Evolutionary conservation across 2,797 vertebrate species (phyloP), one percentile per base, ranked within the genome.

Genomic region (Pipistrellus pygmaeus): DNA sequence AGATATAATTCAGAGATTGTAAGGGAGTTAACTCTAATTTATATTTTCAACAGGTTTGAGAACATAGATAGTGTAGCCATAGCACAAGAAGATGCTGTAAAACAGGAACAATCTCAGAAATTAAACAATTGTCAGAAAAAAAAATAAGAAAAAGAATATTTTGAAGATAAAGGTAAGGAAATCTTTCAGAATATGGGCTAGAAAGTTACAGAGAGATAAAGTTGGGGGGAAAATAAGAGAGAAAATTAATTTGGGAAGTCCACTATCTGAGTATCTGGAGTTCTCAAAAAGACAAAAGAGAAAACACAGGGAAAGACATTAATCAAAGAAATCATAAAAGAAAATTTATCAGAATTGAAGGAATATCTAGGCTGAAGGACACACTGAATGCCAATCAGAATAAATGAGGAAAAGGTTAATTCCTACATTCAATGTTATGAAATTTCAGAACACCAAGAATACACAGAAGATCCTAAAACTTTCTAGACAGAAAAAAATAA

Each of bases 381-480:
- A 57, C 38, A 64, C 5, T 53, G 35, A 66, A 60, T 60, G 32
- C 10, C 32, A 92, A 60, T 51, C 35, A 73, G 32, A 92, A 64
- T 53, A 87, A 53, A 88, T 23, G 20, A 73, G 73, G 17, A 64
- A 81, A 91, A 88, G 12, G 27, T 27, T 30, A 73, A 51, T 48
- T 35, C 17, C 38, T 84, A 25, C 30, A 64, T 86, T 82, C 15
- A 64, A 5, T 64, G 35, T 27, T 53, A 15, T 82, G 53, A 87
- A 76, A 82, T 87, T 95, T 90, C n/a, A 55, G 51, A 82, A 62
- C 3, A 64, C 18, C 69, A 48, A 93, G 51, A 64, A 90, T 27
- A 82, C 85, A 83, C 27, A 85, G 57, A 75, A 89, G 68, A 62
- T 38, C 32, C 41, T 89, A 53, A 69, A 78, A 83, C 27, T 88